phyloP scores from a whole-genome alignment of 2,113 vertebrate genomes.

The Micronycteris hirsuta region DNA sequence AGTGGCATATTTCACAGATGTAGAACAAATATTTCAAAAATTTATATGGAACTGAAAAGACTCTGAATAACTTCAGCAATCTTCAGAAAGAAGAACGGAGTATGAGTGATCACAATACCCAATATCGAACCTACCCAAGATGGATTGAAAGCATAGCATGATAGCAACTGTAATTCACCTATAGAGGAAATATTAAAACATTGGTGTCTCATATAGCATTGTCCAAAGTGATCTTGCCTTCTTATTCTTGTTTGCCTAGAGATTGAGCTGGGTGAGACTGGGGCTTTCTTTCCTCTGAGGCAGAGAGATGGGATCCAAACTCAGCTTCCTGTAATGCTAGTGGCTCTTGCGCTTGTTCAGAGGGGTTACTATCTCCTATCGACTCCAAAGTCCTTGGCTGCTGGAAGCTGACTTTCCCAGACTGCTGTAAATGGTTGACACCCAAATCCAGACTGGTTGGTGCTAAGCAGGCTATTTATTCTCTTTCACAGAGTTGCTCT shows the following conservation, averaged over 20 bases:
- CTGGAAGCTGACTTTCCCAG: not conserved
- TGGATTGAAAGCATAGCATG: not conserved
- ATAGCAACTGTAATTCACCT: not conserved
- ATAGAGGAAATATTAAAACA: not conserved
- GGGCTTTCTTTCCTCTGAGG: not conserved
- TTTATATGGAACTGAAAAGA: no score
- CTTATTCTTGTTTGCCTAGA: not conserved
- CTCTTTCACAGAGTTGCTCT: not conserved
- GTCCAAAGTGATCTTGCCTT: not conserved
- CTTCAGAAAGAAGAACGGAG: no score
- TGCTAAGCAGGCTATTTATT: not conserved
- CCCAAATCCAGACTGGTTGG: not conserved
- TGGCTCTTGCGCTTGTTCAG: not conserved
- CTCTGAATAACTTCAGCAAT: no score
- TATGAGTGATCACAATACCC: no score
- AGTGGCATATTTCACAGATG: no score
- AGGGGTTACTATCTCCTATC: not conserved
- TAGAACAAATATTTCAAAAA: no score
- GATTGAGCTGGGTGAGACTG: not conserved
- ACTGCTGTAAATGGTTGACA: not conserved
- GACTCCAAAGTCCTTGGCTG: not conserved
- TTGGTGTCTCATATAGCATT: not conserved
- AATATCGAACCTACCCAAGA: not conserved
- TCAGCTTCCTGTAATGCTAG: not conserved
- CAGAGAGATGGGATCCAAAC: not conserved